Conservation (phyloP, 2,797 vertebrate genomes). For the Smutsia gigantea region DNA sequence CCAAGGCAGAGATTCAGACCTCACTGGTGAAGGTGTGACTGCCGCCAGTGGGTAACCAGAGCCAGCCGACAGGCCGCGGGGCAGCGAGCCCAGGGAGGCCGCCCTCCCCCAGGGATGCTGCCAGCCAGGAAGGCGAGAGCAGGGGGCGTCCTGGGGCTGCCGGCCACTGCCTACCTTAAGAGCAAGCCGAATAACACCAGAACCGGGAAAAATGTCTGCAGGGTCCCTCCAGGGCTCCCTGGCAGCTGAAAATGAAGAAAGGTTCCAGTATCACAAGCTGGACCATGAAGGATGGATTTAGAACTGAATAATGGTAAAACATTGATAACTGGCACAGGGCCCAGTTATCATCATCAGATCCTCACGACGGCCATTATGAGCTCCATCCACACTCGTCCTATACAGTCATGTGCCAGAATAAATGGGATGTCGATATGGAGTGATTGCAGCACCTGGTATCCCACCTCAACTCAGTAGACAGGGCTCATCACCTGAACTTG, state of each 20-base stretch:
- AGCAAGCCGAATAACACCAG: not conserved
- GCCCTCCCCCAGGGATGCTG: not conserved
- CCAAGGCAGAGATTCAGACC: not conserved
- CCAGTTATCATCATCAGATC: not conserved
- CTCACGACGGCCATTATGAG: too few species aligned
- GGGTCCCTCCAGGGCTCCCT: not conserved
- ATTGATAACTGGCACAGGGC: not conserved
- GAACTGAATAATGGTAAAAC: not conserved
- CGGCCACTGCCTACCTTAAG: not conserved
- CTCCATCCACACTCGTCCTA: not conserved
- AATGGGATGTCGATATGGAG: not conserved
- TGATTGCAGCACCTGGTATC: accelerated
- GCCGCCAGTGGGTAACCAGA: not conserved
- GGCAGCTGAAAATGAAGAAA: not conserved
- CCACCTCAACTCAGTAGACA: not conserved
- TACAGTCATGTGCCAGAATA: not conserved
- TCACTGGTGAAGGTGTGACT: not conserved
- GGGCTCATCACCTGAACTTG: not conserved
- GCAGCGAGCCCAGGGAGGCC: not conserved
- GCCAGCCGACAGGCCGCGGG: not conserved
- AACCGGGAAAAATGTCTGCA: not conserved
- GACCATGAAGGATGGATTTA: not conserved
- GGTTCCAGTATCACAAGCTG: not conserved
- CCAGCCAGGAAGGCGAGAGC: not conserved
- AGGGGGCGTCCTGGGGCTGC: not conserved